Conservation (phyloP, 2,797 vertebrate genomes). For the Epinephelus coioides region DNA sequence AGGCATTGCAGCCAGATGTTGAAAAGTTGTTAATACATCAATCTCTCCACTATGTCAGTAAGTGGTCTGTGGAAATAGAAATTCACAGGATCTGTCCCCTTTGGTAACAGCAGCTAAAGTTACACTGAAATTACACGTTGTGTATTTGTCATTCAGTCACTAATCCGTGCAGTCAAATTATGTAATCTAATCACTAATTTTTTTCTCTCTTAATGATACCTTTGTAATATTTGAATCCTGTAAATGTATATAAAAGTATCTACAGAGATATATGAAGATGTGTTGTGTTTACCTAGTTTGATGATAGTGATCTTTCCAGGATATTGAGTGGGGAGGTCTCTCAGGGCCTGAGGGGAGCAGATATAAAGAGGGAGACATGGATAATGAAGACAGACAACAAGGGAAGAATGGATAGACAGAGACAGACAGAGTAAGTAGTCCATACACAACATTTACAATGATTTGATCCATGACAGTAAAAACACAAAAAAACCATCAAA, state of each 20-base stretch:
- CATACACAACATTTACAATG: neutral
- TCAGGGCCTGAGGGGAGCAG: slow-evolving; percentile 55
- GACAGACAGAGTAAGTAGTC: neutral
- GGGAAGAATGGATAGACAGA: neutral
- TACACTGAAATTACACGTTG: neutral
- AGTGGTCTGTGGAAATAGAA: too few relatives aligned
- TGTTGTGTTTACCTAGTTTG: slow-evolving; percentile 57
- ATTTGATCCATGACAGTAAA: neutral
- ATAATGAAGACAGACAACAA: neutral
- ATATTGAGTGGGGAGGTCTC: slow-evolving; percentile 51
- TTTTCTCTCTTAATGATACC: neutral
- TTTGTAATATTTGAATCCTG: neutral
- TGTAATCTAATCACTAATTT: too few relatives aligned
- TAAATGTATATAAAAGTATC: neutral
- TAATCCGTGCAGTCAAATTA: neutral
- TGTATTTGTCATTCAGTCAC: neutral
- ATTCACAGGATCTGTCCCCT: neutral
- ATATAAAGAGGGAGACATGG: neutral
- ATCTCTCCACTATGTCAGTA: too few relatives aligned
- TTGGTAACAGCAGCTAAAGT: neutral
- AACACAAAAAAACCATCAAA: neutral
- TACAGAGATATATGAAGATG: neutral
- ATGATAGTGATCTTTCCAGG: slow-evolving; percentile 54
- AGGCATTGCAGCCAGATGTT: neutral
- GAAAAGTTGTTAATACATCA: too few relatives aligned